Base-by-base conservation (phyloP, 2,113 vertebrate genomes). In the Pseudopipra pipra region DNA sequence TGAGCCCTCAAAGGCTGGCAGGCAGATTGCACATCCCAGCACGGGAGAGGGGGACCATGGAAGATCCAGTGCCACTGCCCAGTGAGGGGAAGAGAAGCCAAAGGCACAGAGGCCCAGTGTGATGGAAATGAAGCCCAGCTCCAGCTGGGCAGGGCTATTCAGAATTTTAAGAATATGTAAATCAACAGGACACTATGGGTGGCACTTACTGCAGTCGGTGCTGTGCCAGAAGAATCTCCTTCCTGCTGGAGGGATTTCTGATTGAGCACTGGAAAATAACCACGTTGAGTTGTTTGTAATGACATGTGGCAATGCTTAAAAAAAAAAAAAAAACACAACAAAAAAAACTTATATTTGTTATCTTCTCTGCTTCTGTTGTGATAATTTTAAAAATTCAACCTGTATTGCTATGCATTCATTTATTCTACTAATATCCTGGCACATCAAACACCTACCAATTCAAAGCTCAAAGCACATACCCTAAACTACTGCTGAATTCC, bases 41-140 rank as follows among this genome's bases (percentile, higher is more conserved):
- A 22, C 1, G 58, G 77, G 28, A 25, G 12, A 10, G 10, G 22
- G 61, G 46, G 59, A 83, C 14, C 54, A 24, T 0, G 1, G 74
- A 30, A 41, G n/a, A 30, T 23, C 62, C 63, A 61, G 14, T 14
- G 51, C 9, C 1, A 3, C 33, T 61, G 43, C 1, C 0, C 4
- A n/a, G 4, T 11, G 55, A 62, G 43, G 70, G 25, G n/a, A 52
- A 31, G 39, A 1, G 1, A 87, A 58, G 28, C 10, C 76, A 73
- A 65, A 63, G 37, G 41, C 31, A 52, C 30, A 54, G 49, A 61
- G n/a, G 25, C n/a, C 31, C 76, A 14, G 28, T 7, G 15, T 2
- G 84, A 35, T 20, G 43, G 56, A 46, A 91, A 74, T 20, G 1
- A 27, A 92, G 24, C 83, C 71, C 11, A 83, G 28, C 19, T 51